A percentile compares a stretch with the other conserved stretches of the same genome.
These are phyloP conservation scores for Bombyx mandarina DNA, from an alignment of 1,140 invertebrate genomes.

Conservation along the genomic window DNA sequence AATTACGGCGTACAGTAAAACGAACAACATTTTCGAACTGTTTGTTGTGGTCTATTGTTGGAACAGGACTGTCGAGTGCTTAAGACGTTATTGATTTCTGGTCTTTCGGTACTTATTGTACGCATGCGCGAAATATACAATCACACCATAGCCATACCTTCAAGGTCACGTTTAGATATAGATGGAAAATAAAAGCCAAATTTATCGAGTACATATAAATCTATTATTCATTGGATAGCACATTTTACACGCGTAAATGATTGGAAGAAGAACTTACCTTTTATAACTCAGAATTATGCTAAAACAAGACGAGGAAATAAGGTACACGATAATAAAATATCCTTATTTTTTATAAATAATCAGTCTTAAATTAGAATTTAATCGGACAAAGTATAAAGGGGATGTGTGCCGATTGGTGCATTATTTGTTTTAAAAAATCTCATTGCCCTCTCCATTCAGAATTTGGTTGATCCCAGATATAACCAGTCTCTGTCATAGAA, in stretches of 20 bases:
- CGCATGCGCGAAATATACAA: conserved; percentile 45
- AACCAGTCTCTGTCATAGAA: conserved; percentile 91
- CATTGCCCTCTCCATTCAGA: conserved; percentile 69
- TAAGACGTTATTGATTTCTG: conserved; percentile 48
- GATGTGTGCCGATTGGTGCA: conserved; percentile 3
- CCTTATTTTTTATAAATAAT: conserved; percentile 43
- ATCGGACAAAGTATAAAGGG: too few species aligned
- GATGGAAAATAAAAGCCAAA: conserved; percentile 21
- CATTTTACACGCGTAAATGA: conserved; percentile 7
- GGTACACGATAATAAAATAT: too few species aligned
- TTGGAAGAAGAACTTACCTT: neutral
- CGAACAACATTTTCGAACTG: conserved; percentile 42
- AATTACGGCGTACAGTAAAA: conserved; percentile 29
- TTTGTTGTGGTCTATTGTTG: conserved; percentile 25
- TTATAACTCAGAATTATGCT: too few species aligned
- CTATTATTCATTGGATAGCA: conserved; percentile 24
- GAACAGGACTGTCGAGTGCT: conserved; percentile 24
- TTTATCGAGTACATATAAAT: conserved; percentile 27
- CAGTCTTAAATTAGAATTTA: conserved; percentile 55
- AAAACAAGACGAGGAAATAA: too few species aligned
- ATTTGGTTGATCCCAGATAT: conserved; percentile 87
- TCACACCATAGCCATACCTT: conserved; percentile 17
- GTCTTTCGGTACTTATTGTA: conserved; percentile 16
- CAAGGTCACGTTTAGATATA: conserved; percentile 30
- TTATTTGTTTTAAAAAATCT: conserved; percentile 1